Percentiles rank a stretch among this genome's conserved stretches.
Conservation (phyloP, 2,888 invertebrate genomes). For the Epirrhoe alternata region DNA sequence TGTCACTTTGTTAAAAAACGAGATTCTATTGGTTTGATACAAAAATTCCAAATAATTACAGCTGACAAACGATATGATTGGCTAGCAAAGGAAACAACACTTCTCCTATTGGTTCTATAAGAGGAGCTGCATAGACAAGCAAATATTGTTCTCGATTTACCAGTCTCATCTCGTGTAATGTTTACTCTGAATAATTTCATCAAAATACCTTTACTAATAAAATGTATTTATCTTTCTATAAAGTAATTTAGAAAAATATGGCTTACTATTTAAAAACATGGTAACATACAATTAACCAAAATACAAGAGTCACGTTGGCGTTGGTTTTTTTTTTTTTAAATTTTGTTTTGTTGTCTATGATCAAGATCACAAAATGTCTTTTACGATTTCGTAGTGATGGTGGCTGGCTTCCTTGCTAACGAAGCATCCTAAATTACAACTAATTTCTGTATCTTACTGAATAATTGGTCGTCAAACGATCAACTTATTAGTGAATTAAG, state of each 20-base stretch:
- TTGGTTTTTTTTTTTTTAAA: slow-evolving; percentile 66
- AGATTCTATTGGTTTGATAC: background rate
- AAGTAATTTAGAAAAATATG: background rate
- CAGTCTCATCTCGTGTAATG: background rate
- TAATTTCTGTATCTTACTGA: slow-evolving; percentile 71
- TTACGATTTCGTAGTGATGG: slow-evolving; percentile 85
- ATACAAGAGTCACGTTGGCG: slow-evolving; percentile 52
- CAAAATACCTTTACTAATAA: background rate
- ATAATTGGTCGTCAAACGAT: slow-evolving; percentile 71
- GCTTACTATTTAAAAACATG: background rate
- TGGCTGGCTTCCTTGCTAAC: slow-evolving; percentile 84
- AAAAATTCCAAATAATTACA: background rate
- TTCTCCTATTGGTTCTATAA: slow-evolving; percentile 44
- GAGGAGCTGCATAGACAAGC: slow-evolving; percentile 48
- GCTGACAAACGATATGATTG: slow-evolving; percentile 41
- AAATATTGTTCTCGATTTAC: slow-evolving; percentile 37
- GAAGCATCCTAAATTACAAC: slow-evolving; percentile 79
- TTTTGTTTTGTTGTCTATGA: slow-evolving; percentile 73
- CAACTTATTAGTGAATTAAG: slow-evolving; percentile 77
- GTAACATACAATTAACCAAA: background rate
- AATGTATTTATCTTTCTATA: background rate
- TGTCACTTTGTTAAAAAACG: no score
- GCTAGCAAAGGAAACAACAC: slow-evolving; percentile 40
- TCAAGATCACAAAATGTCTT: slow-evolving; percentile 82
- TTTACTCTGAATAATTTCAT: background rate